Conservation (phyloP, 1,140 invertebrate genomes). For the Notospermus geniculatus region DNA sequence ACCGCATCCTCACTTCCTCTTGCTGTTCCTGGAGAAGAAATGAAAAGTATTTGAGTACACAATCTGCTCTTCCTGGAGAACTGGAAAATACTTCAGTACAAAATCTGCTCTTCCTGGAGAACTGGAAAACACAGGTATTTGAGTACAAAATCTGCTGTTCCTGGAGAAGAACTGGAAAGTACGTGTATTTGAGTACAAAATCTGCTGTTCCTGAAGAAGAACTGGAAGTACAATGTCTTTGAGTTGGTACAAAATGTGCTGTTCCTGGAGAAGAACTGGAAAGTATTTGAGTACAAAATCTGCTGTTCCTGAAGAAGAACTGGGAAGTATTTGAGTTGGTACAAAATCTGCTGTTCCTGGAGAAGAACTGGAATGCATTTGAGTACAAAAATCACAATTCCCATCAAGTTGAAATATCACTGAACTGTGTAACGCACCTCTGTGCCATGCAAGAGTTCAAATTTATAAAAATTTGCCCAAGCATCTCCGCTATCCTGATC, state of each 20-base stretch:
- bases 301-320: too few relatives aligned
- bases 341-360: not conserved
- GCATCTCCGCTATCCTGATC: constrained; percentile 96
- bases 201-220: not conserved
- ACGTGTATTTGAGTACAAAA: too few relatives aligned
- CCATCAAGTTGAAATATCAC: not conserved
- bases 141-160: too few relatives aligned
- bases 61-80: too few relatives aligned
- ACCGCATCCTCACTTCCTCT: constrained; percentile 83
- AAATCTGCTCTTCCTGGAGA: too few relatives aligned
- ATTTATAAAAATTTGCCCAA: constrained; percentile 98
- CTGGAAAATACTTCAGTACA: too few relatives aligned
- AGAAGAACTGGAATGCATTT: too few relatives aligned
- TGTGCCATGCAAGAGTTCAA: constrained; percentile 90
- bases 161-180: too few relatives aligned
- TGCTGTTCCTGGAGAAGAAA: constrained; percentile 72
- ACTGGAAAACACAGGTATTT: not conserved
- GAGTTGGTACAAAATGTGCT: not conserved
- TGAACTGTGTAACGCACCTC: constrained; percentile 58
- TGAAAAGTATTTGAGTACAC: too few relatives aligned
- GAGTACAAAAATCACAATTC: constrained; percentile 4
- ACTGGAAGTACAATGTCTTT: not conserved
- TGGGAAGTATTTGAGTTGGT: not conserved
- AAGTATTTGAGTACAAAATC: too few relatives aligned
- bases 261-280: too few relatives aligned